A percentile compares a stretch with the other conserved stretches of the same genome.
phyloP scores from a whole-genome alignment of 2,113 vertebrate genomes.

The Sinocyclocheilus grahami region DNA sequence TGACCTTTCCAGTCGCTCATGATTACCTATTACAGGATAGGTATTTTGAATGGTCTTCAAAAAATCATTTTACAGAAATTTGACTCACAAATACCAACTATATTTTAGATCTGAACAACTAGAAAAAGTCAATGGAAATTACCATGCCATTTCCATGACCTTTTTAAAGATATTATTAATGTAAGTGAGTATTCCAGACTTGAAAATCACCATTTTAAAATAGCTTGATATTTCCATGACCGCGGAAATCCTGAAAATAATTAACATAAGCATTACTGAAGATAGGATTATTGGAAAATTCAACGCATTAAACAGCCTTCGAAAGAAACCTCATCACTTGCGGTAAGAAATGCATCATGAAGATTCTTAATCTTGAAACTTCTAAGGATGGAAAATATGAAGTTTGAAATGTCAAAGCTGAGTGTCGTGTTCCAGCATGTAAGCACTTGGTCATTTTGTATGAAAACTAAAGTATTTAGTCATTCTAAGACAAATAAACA shows the following conservation, averaged over 20 bases:
- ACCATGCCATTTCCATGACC: background rate
- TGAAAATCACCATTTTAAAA: background rate
- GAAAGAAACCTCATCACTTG: background rate
- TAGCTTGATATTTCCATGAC: background rate
- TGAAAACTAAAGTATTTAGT: constrained; percentile 1
- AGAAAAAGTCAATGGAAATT: background rate
- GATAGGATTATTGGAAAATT: background rate
- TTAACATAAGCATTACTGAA: background rate
- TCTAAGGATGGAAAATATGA: background rate
- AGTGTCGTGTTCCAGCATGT: background rate
- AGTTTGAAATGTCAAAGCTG: background rate
- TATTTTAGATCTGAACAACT: background rate
- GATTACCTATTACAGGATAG: background rate
- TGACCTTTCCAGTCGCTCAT: background rate
- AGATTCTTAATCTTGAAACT: constrained; percentile 15
- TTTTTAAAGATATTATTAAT: background rate
- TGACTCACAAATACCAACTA: background rate
- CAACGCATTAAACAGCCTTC: background rate
- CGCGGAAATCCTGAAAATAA: background rate
- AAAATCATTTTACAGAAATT: background rate
- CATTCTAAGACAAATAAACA: constrained; percentile 42
- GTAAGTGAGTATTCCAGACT: background rate
- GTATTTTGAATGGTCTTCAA: background rate
- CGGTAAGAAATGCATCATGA: background rate
- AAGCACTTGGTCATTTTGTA: background rate